These are phyloP conservation scores for Prolemur simus DNA, from an alignment of 2,113 vertebrate species.

Conservation along the genomic window DNA sequence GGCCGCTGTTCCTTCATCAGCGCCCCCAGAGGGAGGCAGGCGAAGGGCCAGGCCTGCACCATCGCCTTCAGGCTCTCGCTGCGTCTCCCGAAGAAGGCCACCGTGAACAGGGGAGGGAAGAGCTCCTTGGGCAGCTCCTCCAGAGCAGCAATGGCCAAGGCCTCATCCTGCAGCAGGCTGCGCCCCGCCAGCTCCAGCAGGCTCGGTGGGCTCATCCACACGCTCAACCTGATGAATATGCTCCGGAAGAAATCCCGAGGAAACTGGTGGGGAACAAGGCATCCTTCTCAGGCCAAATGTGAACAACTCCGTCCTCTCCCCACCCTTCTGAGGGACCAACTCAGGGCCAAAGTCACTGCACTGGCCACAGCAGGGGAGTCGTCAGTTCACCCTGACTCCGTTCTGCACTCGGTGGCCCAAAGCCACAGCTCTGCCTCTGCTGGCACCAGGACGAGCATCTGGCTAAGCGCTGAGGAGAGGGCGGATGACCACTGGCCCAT, in stretches of 20 bases:
- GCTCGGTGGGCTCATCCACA: neutral
- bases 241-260: neutral
- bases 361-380: neutral
- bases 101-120: constrained; percentile 8
- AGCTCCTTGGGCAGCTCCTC: constrained; percentile 41
- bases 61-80: neutral
- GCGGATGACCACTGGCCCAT: neutral
- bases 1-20: constrained; percentile 10
- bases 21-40: constrained; percentile 56
- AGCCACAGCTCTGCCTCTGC: neutral
- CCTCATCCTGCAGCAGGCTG: constrained; percentile 43
- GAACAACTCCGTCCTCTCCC: no score
- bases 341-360: neutral
- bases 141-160: neutral
- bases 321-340: neutral
- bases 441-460: neutral
- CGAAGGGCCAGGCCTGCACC: constrained; percentile 62
- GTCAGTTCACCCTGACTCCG: neutral
- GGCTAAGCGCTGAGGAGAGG: rapidly evolving
- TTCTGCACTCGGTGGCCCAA: neutral
- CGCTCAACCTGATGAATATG: neutral
- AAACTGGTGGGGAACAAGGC: neutral
- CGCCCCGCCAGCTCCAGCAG: constrained; percentile 32
- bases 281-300: neutral
- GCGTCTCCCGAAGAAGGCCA: neutral